phyloP scores from a whole-genome alignment of 2,888 invertebrate species.

The Megastigmus dorsalis region DNA sequence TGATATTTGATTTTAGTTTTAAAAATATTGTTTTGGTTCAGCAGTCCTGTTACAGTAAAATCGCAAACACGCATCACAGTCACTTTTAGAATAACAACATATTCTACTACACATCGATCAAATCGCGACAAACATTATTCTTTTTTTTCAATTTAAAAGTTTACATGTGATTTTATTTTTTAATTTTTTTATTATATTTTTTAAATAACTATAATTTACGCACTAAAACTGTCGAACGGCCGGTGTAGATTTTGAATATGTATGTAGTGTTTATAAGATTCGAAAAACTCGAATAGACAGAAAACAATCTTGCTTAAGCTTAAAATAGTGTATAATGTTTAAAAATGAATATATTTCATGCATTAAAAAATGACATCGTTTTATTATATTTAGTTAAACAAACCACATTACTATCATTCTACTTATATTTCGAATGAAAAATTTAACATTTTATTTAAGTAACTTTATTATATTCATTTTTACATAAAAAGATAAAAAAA shows the following conservation, averaged over 20 bases:
- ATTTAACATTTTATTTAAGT: slow-evolving; percentile 5
- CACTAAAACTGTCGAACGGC: slow-evolving; percentile 29
- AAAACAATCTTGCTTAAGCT: not conserved
- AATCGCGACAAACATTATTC: slow-evolving; percentile 49
- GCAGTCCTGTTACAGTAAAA: slow-evolving; percentile 50
- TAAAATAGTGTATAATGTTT: not conserved
- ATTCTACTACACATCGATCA: slow-evolving; percentile 53
- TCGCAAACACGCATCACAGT: slow-evolving; percentile 56
- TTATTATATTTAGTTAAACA: not conserved
- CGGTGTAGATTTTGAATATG: slow-evolving; percentile 24
- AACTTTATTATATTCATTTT: too few relatives aligned
- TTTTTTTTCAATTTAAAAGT: slow-evolving; percentile 38
- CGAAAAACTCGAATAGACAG: slow-evolving; percentile 28
- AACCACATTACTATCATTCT: not conserved
- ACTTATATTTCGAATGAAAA: not conserved
- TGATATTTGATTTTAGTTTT: too few relatives aligned
- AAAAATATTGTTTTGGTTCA: slow-evolving; percentile 17
- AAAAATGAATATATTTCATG: slow-evolving; percentile 1
- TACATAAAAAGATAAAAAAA: too few relatives aligned
- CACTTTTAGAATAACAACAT: slow-evolving; percentile 54
- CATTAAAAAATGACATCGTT: not conserved
- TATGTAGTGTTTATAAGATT: slow-evolving; percentile 33
- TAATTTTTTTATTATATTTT: slow-evolving; percentile 30
- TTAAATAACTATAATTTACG: slow-evolving; percentile 37
- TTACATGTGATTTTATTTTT: slow-evolving; percentile 34